A percentile compares a stretch with the other conserved stretches of the same genome.
Evolutionary conservation across 92 coral and sea anemone genomes (phyloP).

Genomic region (Palythoa heliodiscus): DNA sequence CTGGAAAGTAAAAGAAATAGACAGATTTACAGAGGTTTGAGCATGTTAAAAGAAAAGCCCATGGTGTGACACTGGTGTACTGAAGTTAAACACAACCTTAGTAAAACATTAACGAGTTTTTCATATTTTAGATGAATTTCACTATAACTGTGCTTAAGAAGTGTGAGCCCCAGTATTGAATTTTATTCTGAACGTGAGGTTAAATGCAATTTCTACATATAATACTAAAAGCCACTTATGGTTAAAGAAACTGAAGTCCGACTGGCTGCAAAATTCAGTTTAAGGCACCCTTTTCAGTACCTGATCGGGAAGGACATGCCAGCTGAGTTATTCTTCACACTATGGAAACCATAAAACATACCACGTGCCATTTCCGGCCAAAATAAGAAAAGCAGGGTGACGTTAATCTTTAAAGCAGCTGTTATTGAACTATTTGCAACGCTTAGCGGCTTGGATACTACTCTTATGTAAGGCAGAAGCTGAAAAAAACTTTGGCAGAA

Average conservation of each 20-base stretch:
- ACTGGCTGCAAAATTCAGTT: conserved; percentile 57
- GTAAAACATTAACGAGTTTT: too few relatives aligned
- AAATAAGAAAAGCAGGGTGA: conserved; percentile 59
- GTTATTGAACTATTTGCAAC: conserved; percentile 49
- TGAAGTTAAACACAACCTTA: too few relatives aligned
- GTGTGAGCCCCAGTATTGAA: too few relatives aligned
- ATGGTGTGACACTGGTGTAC: too few relatives aligned
- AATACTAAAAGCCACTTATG: conserved; percentile 58
- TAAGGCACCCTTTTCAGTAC: conserved; percentile 55
- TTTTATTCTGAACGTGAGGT: too few relatives aligned
- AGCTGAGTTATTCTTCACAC: conserved; percentile 57
- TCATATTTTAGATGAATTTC: too few relatives aligned
- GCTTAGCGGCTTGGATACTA: conserved; percentile 57
- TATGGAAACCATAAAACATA: conserved; percentile 54
- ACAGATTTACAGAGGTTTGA: too few relatives aligned
- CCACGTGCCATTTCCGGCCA: conserved; percentile 60
- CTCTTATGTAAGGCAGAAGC: conserved; percentile 52
- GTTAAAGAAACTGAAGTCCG: conserved; percentile 55
- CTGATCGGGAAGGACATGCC: conserved; percentile 64
- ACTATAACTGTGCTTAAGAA: too few relatives aligned
- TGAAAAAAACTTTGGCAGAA: conserved; percentile 58
- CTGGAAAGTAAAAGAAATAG: too few relatives aligned
- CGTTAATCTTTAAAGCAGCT: conserved; percentile 60
- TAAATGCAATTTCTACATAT: conserved; percentile 18
- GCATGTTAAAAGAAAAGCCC: too few relatives aligned